Percentiles rank a stretch among this genome's conserved stretches.
Evolutionary conservation across 1,140 invertebrate genomes (phyloP).

Genomic region (Platorchestia sp.): DNA sequence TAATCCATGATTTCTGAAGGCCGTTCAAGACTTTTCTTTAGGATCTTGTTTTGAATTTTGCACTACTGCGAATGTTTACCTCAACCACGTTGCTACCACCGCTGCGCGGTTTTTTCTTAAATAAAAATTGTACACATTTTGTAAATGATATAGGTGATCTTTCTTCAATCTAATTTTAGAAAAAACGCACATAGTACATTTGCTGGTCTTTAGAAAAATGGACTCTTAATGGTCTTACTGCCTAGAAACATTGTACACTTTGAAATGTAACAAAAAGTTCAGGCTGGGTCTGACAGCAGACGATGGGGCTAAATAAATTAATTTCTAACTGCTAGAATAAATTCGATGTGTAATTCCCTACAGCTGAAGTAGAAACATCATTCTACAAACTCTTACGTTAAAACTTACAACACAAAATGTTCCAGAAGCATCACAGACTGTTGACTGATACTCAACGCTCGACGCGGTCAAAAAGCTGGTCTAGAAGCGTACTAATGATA

Average conservation of each 20-base stretch:
- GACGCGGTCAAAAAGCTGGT: not conserved
- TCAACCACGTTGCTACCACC: not conserved
- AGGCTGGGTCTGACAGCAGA: not conserved
- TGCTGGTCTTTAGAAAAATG: not conserved
- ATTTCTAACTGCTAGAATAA: not conserved
- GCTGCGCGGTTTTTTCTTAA: no score
- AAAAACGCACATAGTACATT: not conserved
- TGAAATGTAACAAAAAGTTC: not conserved
- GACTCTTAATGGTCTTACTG: not conserved
- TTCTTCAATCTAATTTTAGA: not conserved
- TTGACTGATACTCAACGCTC: not conserved
- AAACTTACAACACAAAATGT: not conserved
- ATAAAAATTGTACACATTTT: not conserved
- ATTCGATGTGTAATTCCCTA: not conserved
- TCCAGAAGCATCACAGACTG: constrained; percentile 6
- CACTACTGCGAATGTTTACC: not conserved
- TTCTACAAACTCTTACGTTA: not conserved
- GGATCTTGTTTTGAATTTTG: not conserved
- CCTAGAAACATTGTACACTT: not conserved
- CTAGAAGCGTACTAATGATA: not conserved
- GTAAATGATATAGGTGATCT: not conserved
- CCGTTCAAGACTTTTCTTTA: not conserved
- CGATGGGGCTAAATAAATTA: not conserved
- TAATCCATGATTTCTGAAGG: not conserved
- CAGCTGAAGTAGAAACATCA: not conserved